Percentiles rank a stretch among this genome's conserved stretches.
Conservation (phyloP, 2,113 vertebrate species). For the Macaca mulatta region DNA sequence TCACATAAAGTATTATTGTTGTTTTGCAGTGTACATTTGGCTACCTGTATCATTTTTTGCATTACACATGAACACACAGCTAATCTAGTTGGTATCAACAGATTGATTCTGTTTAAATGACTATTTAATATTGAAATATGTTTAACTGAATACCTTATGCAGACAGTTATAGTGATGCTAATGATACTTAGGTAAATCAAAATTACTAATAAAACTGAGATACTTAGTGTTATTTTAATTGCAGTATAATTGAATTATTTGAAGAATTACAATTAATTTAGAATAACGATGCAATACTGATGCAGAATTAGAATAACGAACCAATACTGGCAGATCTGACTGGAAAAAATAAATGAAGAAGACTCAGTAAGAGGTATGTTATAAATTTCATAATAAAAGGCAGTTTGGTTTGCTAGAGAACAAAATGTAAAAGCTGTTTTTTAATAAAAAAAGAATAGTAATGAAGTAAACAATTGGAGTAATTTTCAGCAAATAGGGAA, state of each 20-base stretch:
- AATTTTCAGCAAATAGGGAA: background rate
- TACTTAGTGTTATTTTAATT: background rate
- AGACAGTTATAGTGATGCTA: background rate
- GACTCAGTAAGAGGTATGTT: background rate
- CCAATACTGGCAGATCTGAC: background rate
- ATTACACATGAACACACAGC: background rate
- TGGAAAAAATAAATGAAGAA: background rate
- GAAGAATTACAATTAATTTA: background rate
- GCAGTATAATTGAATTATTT: background rate
- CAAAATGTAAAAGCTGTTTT: background rate
- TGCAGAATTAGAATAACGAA: background rate
- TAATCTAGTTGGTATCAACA: background rate
- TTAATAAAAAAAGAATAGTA: background rate
- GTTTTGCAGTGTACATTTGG: background rate
- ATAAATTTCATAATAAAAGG: background rate
- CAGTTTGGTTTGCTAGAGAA: background rate
- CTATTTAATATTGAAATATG: background rate
- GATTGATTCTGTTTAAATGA: background rate
- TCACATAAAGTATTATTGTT: background rate
- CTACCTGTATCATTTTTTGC: background rate
- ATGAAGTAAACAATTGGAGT: background rate
- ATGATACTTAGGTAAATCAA: background rate
- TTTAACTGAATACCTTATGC: background rate
- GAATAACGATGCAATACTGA: background rate
- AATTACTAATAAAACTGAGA: background rate